Evolutionary conservation across 2,797 vertebrate species (phyloP), one percentile per base, ranked within the genome.

Genomic region (Limosa lapponica): DNA sequence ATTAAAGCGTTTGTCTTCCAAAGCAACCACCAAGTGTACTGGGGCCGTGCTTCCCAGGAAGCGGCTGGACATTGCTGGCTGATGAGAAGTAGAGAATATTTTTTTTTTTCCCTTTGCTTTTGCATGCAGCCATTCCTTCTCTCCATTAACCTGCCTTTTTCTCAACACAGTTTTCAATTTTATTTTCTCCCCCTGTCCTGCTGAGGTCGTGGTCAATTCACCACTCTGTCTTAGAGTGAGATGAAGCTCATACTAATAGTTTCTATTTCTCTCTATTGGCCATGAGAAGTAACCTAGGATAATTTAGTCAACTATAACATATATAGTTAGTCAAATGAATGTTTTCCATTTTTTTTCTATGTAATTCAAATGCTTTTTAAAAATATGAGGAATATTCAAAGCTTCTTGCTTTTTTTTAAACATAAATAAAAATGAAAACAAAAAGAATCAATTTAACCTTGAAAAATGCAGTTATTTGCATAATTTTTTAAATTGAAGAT

Each of bases 1-100:
- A 46, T 37, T 43, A 44, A 44, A n/a, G 4, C 2, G 1, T 24
- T 43, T 30, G 16, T 52, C 37, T 36, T 51, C 16, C 0, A 1
- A 52, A 58, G 32, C 8, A 41, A 58, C 16, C 3, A 1, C 10
- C 6, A 58, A 7, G 8, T 2, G 2, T 25, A 58, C 2, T 34
- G 10, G 36, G 25, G 17, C 6, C 4, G 4, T 57, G 24, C 30
- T 48, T 46, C 17, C 34, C 34, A 39, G 15, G 58, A 62, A 54
- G 14, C 11, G 14, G 7, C n/a, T 73, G 34, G 17, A 39, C 7
- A n/a, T 37, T 1, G 1, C 13, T 16, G 32, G 6, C 11, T 37
- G 12, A 39, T 24, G 19, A 30, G 28, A 65, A 65, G 5, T 10
- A 19, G 24, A 41, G 9, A 64, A 32, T 27, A 48, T 27, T 16